Conservation (phyloP, 2,888 invertebrate genomes). For the Watsonalla cultraria region DNA sequence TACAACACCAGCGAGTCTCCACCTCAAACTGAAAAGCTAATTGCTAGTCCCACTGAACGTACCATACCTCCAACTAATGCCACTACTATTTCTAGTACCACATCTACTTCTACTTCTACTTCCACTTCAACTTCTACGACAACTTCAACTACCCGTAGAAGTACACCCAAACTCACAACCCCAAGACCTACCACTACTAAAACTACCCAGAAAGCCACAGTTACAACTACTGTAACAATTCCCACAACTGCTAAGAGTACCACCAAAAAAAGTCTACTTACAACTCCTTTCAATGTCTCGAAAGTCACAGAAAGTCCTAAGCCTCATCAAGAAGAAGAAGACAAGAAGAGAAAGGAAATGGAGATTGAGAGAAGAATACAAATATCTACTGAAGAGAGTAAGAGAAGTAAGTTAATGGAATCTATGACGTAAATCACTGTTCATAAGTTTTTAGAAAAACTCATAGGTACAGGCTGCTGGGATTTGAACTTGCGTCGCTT, state of each 20-base stretch:
- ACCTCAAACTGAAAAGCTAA: conserved; percentile 44
- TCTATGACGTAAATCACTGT: no score
- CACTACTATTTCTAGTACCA: conserved; percentile 17
- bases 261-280: not conserved
- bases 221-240: conserved; percentile 7
- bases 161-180: conserved; percentile 4
- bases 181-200: conserved; percentile 7
- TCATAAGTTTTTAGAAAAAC: no score
- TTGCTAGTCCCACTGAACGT: conserved; percentile 26
- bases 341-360: not conserved
- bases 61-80: conserved; percentile 13
- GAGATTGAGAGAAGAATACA: not conserved
- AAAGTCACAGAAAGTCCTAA: not conserved
- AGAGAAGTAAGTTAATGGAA: no score
- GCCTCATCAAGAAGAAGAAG: not conserved
- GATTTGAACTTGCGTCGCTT: no score
- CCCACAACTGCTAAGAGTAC: conserved; percentile 4
- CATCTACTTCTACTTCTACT: conserved; percentile 14
- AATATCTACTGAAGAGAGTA: no score
- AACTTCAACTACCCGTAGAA: conserved; percentile 6
- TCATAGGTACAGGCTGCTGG: no score
- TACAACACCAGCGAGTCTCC: conserved; percentile 8
- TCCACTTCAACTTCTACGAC: conserved; percentile 9
- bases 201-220: conserved; percentile 10
- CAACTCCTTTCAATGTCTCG: no score